Evolutionary conservation across 2,888 invertebrate species (phyloP), one percentile per base, ranked within the genome.

Genomic region (Perithous albicinctus): DNA sequence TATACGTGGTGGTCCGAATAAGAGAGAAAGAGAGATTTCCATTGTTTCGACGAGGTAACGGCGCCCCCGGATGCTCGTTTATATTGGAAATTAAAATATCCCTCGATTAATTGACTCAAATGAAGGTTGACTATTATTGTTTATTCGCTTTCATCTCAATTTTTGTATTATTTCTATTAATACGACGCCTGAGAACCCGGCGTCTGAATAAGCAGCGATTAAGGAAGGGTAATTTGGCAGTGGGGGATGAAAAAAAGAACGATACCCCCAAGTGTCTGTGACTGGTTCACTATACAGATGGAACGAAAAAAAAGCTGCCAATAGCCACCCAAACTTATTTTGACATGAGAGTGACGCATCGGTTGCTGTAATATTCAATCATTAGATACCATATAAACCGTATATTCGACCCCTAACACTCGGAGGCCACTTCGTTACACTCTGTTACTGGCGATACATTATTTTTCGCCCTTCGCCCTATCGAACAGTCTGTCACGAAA

Each of bases 291-390:
- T n/a, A n/a, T n/a, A n/a, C 76, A 80, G 66, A 76, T 72, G 76
- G 54, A n/a, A 20, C 7, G 18, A 51, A 43, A 51, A 43, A 75
- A 75, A 64, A 64, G 15, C 43, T n/a, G 64, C 7, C 20, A 63
- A 69, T 51, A 8, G 35, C 12, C 23, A 18, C 23, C 12, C 1
- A 20, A 20, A 29, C 32, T 74, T 78, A 78, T 74, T 82, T 75
- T 78, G 74, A 75, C 82, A 63, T 23, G 38, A 29, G 20, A 29
- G 20, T 82, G 82, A 78, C 69, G 64, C 82, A 82, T 72, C 59
- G 78, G 56, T 64, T 48, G n/a, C 78, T 23, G 56, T 48, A 56
- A 74, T 74, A 75, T 78, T 78, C 74, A 82, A 78, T 78, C 74
- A 78, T 74, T 70, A 76, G 51, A 66, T 59, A 66, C 59, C 46